phyloP scores from a whole-genome alignment of 2,888 invertebrate genomes.

The Sycophila texana region DNA sequence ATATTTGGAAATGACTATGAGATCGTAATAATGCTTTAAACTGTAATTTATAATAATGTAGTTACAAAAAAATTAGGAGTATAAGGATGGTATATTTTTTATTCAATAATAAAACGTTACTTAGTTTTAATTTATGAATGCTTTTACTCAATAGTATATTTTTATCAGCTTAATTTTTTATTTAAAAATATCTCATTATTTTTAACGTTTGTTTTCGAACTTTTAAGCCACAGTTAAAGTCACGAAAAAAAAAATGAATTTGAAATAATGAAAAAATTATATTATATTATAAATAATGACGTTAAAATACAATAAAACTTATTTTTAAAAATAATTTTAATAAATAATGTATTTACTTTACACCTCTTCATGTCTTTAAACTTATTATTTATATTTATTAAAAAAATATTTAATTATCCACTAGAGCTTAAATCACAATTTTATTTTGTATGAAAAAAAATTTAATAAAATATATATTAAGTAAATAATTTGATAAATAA shows the following conservation, averaged over 20 bases:
- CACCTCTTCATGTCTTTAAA: background rate
- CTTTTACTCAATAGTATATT: too few species aligned
- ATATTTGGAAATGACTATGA: too few species aligned
- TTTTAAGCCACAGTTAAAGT: too few species aligned
- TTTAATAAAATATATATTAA: background rate
- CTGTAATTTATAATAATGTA: too few species aligned
- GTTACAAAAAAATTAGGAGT: too few species aligned
- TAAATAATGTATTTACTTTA: background rate
- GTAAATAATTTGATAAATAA: background rate
- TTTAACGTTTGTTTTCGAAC: too few species aligned
- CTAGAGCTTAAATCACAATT: background rate
- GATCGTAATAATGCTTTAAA: too few species aligned
- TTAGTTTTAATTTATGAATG: too few species aligned
- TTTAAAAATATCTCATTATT: too few species aligned
- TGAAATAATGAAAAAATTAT: constrained; percentile 3
- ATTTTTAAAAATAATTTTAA: constrained; percentile 2
- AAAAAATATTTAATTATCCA: background rate
- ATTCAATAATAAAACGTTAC: too few species aligned
- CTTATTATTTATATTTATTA: background rate
- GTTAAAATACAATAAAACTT: constrained; percentile 8
- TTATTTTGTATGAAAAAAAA: background rate
- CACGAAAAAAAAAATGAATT: background rate
- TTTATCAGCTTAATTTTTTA: too few species aligned
- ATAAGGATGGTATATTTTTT: too few species aligned
- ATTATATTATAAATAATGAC: background rate